Base-by-base conservation (phyloP, 2,797 vertebrate species). In the Leptoclinus maculatus region DNA sequence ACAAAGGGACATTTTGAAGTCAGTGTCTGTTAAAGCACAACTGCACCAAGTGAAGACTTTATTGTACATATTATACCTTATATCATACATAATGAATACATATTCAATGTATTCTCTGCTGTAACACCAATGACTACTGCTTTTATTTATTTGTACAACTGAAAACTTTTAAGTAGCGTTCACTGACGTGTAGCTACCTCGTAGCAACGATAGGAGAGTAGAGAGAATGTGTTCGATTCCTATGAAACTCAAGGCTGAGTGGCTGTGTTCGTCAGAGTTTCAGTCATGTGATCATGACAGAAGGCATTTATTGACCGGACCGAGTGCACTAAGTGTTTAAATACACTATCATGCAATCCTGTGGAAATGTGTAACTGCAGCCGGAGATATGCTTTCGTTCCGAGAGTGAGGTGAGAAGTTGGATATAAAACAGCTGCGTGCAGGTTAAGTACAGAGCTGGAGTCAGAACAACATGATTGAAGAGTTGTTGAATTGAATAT, bases 71-170 rank as follows among this genome's bases (percentile, higher is more conserved):
- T 17, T 36, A 32, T 29, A 57, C 27, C 27, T 57, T 32, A 17
- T 32, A 57, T 23, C 16, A 29, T 56, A 8, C 53, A 14, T 56
- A 56, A 53, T 53, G n/a, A 53, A 53, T 53, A 12, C 11, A 23
- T 53, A 51, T 53, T 10, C 4, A 2, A 56, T 45, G 23, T 74
- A 62, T 39, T 58, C 23, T 73, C 58, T 78, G 27, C 43, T 77
- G 29, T 45, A 80, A 82, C 12, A 14, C 51, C 23, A 60, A 71
- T 47, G 45, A 84, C 85, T 84, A 78, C 71, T 86, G 76, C 41
- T 66, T 86, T 80, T 70, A 85, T 87, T 83, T 88, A 87, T 88
- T 82, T 76, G 29, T 78, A 38, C 49, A 56, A 78, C 58, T 73
- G 47, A 65, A 64, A 70, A 21, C 16, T 29, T 78, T 45, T 17